phyloP scores from a whole-genome alignment of 2,888 invertebrate species.

The Latrodectus elegans region DNA sequence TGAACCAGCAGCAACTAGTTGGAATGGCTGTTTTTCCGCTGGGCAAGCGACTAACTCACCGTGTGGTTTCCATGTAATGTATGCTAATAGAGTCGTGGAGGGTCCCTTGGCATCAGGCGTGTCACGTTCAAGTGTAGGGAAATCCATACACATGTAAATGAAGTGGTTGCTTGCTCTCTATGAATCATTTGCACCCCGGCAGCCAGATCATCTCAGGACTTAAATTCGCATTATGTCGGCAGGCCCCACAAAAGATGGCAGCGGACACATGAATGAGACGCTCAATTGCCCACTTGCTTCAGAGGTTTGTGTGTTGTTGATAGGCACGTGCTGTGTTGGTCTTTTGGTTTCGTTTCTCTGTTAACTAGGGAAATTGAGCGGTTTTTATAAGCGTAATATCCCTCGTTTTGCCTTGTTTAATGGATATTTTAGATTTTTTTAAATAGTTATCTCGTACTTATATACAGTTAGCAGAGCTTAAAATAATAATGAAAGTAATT shows the following conservation, averaged over 20 bases:
- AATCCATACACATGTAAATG: conserved; percentile 59
- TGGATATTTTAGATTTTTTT: too few species aligned
- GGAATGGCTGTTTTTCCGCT: too few species aligned
- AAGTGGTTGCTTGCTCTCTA: conserved; percentile 46
- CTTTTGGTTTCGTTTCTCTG: not conserved
- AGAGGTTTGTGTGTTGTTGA: not conserved
- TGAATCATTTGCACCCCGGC: conserved; percentile 43
- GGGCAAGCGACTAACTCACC: conserved; percentile 2
- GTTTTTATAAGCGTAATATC: too few species aligned
- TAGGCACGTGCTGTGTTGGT: conserved; percentile 22
- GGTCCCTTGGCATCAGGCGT: conserved; percentile 14
- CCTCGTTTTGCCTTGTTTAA: too few species aligned
- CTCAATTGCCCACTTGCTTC: conserved; percentile 23
- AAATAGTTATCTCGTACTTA: too few species aligned
- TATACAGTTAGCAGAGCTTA: too few species aligned
- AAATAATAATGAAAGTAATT: too few species aligned
- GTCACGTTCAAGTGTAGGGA: not conserved
- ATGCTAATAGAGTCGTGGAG: conserved; percentile 42
- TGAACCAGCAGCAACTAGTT: too few species aligned
- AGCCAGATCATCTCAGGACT: conserved; percentile 1
- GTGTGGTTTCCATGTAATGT: conserved; percentile 22
- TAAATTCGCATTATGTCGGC: conserved; percentile 29
- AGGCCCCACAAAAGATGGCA: conserved; percentile 17
- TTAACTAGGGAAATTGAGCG: not conserved
- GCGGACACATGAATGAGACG: conserved; percentile 17